Evolutionary conservation across 2,113 vertebrate species (phyloP), one percentile per base, ranked within the genome.

Genomic region (Catagonus wagneri): DNA sequence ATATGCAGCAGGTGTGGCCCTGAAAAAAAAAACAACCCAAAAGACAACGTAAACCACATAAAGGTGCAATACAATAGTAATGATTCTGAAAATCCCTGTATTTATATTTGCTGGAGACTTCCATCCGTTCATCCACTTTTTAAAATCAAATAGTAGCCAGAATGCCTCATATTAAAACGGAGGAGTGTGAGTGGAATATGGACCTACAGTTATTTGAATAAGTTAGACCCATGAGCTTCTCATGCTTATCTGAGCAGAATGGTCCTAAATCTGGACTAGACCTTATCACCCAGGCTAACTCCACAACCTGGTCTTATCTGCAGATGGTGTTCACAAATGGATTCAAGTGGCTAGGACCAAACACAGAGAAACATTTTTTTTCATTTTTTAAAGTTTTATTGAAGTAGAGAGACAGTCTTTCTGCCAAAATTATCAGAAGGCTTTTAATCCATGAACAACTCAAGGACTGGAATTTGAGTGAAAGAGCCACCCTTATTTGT

Each of bases 161-260:
- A 13, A 16, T 58, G 54, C 23, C n/a, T 25, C 12, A 7, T 63
- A 12, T 20, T 14, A 56, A 68, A 93, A 56, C 5, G n/a, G 8
- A 56, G 23, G 75, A 3, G 1, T 5, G 0, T 32, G 13, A 50
- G 7, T 16, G 25, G 27, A 27, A 69, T 10, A 9, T 1, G 3
- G 1, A 12, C 27, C 13, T 52, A 1, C 6, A n/a, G 25, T 36
- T 17, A 34, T 3, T 27, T 0, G 11, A 20, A 5, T 9, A 29
- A 9, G 10, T 8, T 23, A 16, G 11, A n/a, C 6, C n/a, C 19
- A 29, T 2, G n/a, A n/a, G 32, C 50, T 9, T n/a, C 39, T 54
- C 44, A 1, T 0, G 0, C 60, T n/a, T 8, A 34, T 29, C 56
- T 29, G 79, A 29, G 58, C 23, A 29, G 16, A 56, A n/a, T 0